Base-by-base conservation (phyloP, 2,797 vertebrate species). In the Liasis olivaceus region DNA sequence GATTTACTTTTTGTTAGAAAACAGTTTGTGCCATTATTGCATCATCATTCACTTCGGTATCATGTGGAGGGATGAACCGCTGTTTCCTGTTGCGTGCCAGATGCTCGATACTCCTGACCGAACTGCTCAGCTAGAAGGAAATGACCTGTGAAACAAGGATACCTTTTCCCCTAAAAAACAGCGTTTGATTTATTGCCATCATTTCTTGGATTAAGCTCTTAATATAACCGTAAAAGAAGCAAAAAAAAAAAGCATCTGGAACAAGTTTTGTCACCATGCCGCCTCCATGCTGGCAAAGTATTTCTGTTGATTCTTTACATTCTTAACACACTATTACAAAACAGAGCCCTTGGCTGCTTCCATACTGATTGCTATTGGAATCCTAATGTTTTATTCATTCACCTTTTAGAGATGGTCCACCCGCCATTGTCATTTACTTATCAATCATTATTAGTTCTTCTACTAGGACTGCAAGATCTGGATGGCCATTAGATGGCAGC, bases 11-110 rank as follows among this genome's bases (percentile, higher is more conserved):
- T 63, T 89, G 51, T 89, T 54, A 89, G 64, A 89, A 72, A 72
- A 89, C 88, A 42, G 89, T 26, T 81, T 90, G 54, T 77, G 66
- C 13, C 12, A 59, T 42, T 90, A 90, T 90, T 90, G 66, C 66
- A 72, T 81, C 69, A 81, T 90, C 77, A 77, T 77, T 90, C 64
- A 90, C 20, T 77, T 36, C 31, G 56, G 56, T 54, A 77, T 59
- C 26, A 31, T 58, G 58, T 42, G 13, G 22, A 81, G 66, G 66
- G 31, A 42, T 90, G 56, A 81, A 42, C 89, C 56, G 54, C 26
- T 28, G 89, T 47, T 36, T 90, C 69, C 56, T 60, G 24, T 24
- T 47, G 26, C 14, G 54, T 77, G 22, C 89, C 89, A 81, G 64
- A 81, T 90, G 89, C 69, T 81, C 66, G 4, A 15, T 59, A 2